Conservation (phyloP, 2,113 vertebrate species). For the Smithornis capensis region DNA sequence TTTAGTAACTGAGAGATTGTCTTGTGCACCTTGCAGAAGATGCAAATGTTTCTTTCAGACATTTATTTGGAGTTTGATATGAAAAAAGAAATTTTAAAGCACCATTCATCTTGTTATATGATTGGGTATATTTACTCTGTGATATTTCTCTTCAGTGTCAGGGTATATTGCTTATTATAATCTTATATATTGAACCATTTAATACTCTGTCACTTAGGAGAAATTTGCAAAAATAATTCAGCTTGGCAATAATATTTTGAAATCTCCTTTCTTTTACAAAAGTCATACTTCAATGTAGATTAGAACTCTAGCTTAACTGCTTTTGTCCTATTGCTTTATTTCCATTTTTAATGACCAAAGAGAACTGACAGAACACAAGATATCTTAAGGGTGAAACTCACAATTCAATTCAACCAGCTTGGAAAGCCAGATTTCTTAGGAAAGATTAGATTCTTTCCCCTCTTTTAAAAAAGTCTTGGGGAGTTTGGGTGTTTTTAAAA, state of each 20-base stretch:
- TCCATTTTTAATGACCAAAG: not conserved
- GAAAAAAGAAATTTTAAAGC: not conserved
- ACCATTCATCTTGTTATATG: not conserved
- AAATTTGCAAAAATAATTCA: not conserved
- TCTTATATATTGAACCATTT: not conserved
- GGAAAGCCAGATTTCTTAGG: not conserved
- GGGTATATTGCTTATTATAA: not conserved
- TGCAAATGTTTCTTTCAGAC: not conserved
- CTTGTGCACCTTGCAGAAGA: not conserved
- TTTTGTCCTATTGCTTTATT: not conserved
- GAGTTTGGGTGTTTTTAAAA: not conserved
- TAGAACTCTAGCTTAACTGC: not conserved
- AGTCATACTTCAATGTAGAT: not conserved
- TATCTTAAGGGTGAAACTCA: not conserved
- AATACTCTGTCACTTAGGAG: not conserved
- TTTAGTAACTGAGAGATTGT: not conserved
- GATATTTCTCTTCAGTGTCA: not conserved
- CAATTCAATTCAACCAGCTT: not conserved
- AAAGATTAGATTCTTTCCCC: not conserved
- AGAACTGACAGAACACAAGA: not conserved
- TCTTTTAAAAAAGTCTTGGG: not conserved
- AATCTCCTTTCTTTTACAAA: not conserved
- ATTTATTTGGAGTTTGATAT: not conserved
- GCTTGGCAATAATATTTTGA: not conserved
- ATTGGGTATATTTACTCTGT: not conserved